These are phyloP conservation scores for Sardinella longiceps DNA, from an alignment of 2,797 vertebrate genomes.

Conservation along the genomic window DNA sequence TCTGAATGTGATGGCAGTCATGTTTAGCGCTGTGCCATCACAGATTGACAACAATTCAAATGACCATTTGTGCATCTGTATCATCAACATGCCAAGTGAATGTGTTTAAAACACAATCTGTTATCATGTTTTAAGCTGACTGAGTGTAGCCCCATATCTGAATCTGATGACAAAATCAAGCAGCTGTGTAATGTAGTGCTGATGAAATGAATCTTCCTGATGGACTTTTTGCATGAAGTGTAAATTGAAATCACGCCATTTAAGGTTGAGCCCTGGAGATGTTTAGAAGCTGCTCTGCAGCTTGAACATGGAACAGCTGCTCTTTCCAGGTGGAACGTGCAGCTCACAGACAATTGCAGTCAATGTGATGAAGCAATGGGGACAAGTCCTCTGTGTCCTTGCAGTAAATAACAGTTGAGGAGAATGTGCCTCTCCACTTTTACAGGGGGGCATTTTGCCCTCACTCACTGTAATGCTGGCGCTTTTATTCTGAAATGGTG, in stretches of 20 bases:
- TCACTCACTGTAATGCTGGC: background rate
- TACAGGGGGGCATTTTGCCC: background rate
- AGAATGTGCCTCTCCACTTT: background rate
- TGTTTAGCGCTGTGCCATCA: too few species aligned
- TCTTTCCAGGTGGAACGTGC: background rate
- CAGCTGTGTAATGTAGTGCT: background rate
- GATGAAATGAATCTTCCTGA: background rate
- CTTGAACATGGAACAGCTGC: background rate
- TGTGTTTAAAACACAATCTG: background rate
- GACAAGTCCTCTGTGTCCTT: background rate
- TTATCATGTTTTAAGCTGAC: background rate
- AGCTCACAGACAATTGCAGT: background rate
- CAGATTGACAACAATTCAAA: background rate
- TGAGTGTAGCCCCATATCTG: background rate
- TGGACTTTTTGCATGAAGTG: background rate
- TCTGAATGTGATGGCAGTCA: background rate
- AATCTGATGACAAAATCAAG: background rate
- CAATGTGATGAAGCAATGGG: background rate
- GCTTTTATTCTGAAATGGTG: background rate
- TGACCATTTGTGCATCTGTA: background rate
- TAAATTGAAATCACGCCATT: background rate
- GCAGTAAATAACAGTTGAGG: background rate
- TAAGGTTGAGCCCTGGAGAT: background rate
- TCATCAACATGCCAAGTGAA: background rate
- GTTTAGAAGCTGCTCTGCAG: background rate